Conservation (phyloP, 1,140 invertebrate species). For the Meteorus sp. region DNA sequence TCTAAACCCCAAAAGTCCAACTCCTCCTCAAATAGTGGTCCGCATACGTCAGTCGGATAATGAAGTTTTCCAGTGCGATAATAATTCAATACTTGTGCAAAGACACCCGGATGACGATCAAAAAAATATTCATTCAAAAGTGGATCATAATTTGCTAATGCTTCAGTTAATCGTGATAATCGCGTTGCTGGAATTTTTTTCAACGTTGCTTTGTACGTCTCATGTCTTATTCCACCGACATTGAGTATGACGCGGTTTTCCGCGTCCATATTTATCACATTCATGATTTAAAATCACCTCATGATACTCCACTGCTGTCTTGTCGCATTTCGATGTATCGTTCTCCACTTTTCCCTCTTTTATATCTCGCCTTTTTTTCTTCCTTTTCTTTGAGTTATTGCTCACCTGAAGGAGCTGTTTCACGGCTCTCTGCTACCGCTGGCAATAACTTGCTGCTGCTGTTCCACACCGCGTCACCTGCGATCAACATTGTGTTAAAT, state of each 20-base stretch:
- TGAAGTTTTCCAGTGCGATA: constrained; percentile 97
- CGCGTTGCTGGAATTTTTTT: constrained; percentile 95
- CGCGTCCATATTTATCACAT: constrained; percentile 53
- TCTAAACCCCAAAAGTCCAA: constrained; percentile 96
- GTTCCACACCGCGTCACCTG: constrained; percentile 43
- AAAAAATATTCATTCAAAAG: constrained; percentile 99
- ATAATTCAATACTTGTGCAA: constrained; percentile 91
- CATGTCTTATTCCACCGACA: constrained; percentile 96
- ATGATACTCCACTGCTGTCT: not conserved
- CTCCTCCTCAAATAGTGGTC: constrained; percentile 97
- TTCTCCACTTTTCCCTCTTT: not conserved
- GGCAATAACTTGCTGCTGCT: constrained; percentile 40
- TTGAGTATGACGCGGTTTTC: constrained; percentile 93
- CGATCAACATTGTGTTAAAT: constrained; percentile 27
- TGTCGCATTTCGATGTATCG: not conserved
- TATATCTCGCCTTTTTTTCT: not conserved
- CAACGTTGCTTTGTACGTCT: constrained; percentile 90
- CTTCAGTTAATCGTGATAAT: constrained; percentile 85
- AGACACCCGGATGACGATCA: constrained; percentile 96
- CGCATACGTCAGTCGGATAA: constrained; percentile 97
- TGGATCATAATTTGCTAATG: constrained; percentile 92
- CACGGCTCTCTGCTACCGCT: constrained; percentile 53
- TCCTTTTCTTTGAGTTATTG: not conserved
- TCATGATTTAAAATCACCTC: constrained; percentile 49
- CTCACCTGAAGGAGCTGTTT: not conserved